Evolutionary conservation across 2,797 vertebrate species (phyloP), one percentile per base, ranked within the genome.

Genomic region (Dromococcyx pavoninus): DNA sequence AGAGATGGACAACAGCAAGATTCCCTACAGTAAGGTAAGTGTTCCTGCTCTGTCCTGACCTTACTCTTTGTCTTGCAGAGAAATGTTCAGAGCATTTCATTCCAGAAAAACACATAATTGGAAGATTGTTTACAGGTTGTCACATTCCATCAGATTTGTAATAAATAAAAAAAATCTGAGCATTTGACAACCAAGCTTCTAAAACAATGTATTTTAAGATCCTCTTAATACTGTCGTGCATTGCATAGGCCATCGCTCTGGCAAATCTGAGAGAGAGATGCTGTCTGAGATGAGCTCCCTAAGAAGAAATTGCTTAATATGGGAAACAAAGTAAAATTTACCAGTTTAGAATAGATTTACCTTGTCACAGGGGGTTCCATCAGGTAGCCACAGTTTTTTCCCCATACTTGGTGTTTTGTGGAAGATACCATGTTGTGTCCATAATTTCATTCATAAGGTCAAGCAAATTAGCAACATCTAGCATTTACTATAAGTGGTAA

Each of bases 11-110:
- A 94, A 76, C 57, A 95, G 93, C 30, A 96, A 79, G 72, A 98
- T 99, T 88, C 98, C 98, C 25, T 98, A 98, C 91, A 98, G 97
- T 89, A 95, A 98, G 17, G 98, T 99, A 97, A 93, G 98, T 79
- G 33, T 67, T 93, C 35, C 3, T 7, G 5, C 23, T 81, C 57
- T 83, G 17, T 66, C 25, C 39, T 87, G 51, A 73, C 43, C 48
- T 90, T 86, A 64, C 16, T 82, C 44, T 90, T 88, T 65, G 37
- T n/a, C 81, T 92, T 67, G 17, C 32, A 85, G 57, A 85, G 30
- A 58, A 86, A 67, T 27, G 11, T 37, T 33, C 8, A 3, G 39
- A 91, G 25, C 32, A 39, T 89, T 92, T 84, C 0, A 0, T 91
- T 91, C 44, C 61, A 67, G n/a, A 61, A 54, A 82, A 85, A 51